A percentile compares a stretch with the other conserved stretches of the same genome.
These are phyloP conservation scores for Drosophila suzukii DNA, from an alignment of 1,140 invertebrate genomes.

Conservation along the genomic window DNA sequence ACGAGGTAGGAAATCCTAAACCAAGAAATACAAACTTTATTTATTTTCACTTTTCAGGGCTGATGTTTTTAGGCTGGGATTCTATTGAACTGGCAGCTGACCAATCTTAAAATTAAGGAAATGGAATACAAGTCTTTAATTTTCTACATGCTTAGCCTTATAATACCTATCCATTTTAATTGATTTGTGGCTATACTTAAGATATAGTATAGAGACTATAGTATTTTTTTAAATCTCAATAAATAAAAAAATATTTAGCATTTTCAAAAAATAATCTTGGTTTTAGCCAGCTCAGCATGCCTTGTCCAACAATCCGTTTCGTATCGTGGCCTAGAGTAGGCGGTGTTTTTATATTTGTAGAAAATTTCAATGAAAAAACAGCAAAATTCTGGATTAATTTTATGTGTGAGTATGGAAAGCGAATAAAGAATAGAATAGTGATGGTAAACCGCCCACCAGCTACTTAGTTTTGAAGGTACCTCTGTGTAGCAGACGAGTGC, in stretches of 20 bases:
- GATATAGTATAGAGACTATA: too few species aligned
- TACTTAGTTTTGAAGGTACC: slow-evolving; percentile 71
- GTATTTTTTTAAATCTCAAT: too few species aligned
- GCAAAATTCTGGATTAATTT: slow-evolving; percentile 73
- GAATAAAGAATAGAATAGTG: not conserved
- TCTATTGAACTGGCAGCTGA: not conserved
- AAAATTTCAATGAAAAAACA: slow-evolving; percentile 55
- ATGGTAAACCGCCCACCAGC: slow-evolving; percentile 5
- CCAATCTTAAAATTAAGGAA: not conserved
- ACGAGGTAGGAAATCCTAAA: not conserved
- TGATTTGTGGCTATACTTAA: too few species aligned
- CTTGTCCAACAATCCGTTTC: too few species aligned
- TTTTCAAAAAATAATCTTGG: too few species aligned
- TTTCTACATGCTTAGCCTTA: too few species aligned
- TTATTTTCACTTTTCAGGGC: slow-evolving; percentile 12
- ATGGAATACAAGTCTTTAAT: not conserved
- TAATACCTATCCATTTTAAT: too few species aligned
- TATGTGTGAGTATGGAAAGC: slow-evolving; percentile 56
- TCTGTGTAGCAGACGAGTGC: slow-evolving; percentile 71
- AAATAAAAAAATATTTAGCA: too few species aligned
- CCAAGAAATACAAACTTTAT: slow-evolving; percentile 25
- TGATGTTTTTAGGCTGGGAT: not conserved
- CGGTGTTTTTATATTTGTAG: slow-evolving; percentile 25
- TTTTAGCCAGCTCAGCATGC: not conserved
- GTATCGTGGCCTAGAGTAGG: slow-evolving; percentile 29